phyloP scores from a whole-genome alignment of 2,797 vertebrate genomes.

The Enteromius argenteus region DNA sequence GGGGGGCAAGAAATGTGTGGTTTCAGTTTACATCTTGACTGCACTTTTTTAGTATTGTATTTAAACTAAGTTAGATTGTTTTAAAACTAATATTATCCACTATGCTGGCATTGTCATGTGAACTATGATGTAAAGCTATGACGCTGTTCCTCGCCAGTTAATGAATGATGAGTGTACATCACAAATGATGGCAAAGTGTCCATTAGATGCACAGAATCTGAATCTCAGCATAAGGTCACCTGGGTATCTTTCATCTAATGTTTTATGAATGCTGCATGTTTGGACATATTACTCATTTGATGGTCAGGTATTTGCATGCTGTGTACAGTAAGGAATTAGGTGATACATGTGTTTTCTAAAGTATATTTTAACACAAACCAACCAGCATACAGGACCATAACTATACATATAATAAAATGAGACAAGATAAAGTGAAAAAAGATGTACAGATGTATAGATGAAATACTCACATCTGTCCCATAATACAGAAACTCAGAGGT shows the following conservation, averaged over 20 bases:
- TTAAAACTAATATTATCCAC: neutral
- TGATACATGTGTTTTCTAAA: neutral
- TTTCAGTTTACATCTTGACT: neutral
- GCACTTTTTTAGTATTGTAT: neutral
- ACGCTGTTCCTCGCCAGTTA: neutral
- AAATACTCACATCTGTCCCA: conserved; percentile 88
- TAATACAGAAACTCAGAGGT: conserved; percentile 94
- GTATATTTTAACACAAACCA: neutral
- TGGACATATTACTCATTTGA: neutral
- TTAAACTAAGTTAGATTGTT: neutral
- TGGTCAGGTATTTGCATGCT: neutral
- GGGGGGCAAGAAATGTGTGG: neutral
- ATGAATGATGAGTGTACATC: neutral
- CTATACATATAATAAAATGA: neutral
- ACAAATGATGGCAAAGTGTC: no score
- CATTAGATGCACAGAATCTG: neutral
- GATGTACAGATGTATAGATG: neutral
- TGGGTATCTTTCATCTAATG: neutral
- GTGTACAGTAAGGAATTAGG: neutral
- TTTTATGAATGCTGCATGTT: neutral
- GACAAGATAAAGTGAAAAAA: neutral
- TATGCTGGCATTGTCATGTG: neutral
- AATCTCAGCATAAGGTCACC: neutral
- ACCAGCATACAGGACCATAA: neutral
- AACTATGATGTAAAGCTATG: neutral